These are phyloP conservation scores for Beris chalybata DNA, from an alignment of 2,888 invertebrate genomes.

Conservation along the genomic window DNA sequence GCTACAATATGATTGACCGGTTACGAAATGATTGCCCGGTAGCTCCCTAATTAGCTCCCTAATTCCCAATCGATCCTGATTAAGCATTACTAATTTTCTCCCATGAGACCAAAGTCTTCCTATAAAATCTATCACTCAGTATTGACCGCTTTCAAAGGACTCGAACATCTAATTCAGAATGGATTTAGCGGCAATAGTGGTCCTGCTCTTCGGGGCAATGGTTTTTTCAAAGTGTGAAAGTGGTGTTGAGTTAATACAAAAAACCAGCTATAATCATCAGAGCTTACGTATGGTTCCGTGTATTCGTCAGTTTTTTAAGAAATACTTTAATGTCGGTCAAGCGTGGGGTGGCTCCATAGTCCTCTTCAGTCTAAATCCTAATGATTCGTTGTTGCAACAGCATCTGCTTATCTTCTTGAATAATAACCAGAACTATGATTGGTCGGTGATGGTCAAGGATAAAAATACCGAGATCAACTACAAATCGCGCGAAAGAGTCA, in stretches of 20 bases:
- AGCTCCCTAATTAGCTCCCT: no score
- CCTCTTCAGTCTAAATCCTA: conserved; percentile 26
- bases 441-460: conserved; percentile 35
- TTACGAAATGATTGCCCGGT: no score
- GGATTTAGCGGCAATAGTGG: neutral
- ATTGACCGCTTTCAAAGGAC: no score
- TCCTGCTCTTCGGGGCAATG: neutral
- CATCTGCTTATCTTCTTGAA: conserved; percentile 25
- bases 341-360: conserved; percentile 35
- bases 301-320: conserved; percentile 33
- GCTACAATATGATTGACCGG: no score
- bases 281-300: conserved; percentile 32
- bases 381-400: conserved; percentile 28
- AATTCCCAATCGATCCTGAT: no score
- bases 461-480: conserved; percentile 15
- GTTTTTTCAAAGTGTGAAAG: conserved; percentile 3
- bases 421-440: conserved; percentile 32
- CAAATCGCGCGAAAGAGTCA: conserved; percentile 47
- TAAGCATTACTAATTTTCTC: no score
- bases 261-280: conserved; percentile 1
- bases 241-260: conserved; percentile 17
- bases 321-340: conserved; percentile 37
- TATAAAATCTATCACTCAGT: no score
- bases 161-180: neutral
- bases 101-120: no score